These are phyloP conservation scores for Oreocharis arfaki DNA, from an alignment of 2,113 vertebrate genomes.

Conservation along the genomic window DNA sequence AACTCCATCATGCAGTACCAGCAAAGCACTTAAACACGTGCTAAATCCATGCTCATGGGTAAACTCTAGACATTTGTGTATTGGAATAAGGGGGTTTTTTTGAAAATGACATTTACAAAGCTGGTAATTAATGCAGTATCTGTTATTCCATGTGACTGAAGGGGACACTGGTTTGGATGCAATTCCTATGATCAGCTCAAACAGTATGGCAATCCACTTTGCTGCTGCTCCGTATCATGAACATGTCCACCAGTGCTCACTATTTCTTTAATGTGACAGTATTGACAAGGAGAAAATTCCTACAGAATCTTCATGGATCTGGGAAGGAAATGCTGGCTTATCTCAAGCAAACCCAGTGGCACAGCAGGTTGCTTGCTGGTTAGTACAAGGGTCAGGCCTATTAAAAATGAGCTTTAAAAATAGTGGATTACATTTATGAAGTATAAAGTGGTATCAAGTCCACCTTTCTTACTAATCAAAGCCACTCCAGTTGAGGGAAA, in stretches of 20 bases:
- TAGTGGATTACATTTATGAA: background rate
- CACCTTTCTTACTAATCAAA: background rate
- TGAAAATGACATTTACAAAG: background rate
- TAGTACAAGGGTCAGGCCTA: background rate
- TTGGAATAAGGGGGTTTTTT: background rate
- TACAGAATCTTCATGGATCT: background rate
- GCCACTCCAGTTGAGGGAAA: background rate
- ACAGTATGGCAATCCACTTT: background rate
- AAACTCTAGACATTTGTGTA: background rate
- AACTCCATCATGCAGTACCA: background rate
- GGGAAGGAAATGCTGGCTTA: background rate
- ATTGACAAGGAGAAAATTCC: background rate
- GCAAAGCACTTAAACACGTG: background rate
- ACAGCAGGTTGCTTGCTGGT: background rate
- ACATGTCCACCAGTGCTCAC: accelerated
- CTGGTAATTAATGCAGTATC: background rate
- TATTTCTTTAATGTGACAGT: background rate
- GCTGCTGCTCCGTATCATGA: background rate
- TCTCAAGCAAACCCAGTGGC: background rate
- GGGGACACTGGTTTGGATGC: background rate
- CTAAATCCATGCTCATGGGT: background rate
- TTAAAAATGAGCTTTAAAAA: background rate
- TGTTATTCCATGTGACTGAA: background rate
- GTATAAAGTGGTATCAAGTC: background rate
- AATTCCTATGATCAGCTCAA: background rate